These are phyloP conservation scores for Arnoldichthys spilopterus DNA, from an alignment of 2,797 vertebrate species.

Conservation along the genomic window DNA sequence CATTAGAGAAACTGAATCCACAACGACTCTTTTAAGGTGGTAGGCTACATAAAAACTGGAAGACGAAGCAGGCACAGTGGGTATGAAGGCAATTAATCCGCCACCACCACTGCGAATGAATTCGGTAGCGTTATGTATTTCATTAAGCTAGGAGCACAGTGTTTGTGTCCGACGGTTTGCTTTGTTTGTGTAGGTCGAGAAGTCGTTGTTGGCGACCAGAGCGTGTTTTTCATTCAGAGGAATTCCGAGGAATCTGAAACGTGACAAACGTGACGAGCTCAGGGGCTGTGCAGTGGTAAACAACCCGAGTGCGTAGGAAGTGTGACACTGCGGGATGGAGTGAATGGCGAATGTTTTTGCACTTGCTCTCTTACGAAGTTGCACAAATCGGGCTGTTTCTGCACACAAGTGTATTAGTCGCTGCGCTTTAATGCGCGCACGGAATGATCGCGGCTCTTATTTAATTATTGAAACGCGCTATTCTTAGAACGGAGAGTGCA, in stretches of 20 bases:
- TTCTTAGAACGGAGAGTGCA: constrained; percentile 4
- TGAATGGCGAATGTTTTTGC: neutral
- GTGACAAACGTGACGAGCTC: constrained; percentile 44
- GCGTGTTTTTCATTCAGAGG: constrained; percentile 38
- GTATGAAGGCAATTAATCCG: constrained; percentile 10
- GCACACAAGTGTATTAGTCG: neutral
- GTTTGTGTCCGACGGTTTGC: constrained; percentile 35
- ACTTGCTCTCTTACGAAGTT: neutral
- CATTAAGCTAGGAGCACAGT: constrained; percentile 35
- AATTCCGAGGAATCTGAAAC: constrained; percentile 52
- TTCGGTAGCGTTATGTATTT: constrained; percentile 37
- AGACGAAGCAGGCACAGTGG: neutral
- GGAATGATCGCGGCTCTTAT: neutral
- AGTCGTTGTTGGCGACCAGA: constrained; percentile 21
- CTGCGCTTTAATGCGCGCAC: neutral
- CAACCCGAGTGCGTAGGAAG: constrained; percentile 43
- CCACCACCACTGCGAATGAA: neutral
- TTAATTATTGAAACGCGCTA: constrained; percentile 17
- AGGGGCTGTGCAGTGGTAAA: constrained; percentile 40
- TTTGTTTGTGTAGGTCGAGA: constrained; percentile 53
- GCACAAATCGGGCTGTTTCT: neutral
- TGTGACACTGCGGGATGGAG: constrained; percentile 31
- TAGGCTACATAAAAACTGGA: too few relatives aligned
- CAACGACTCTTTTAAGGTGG: too few relatives aligned
- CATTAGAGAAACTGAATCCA: too few relatives aligned